A percentile compares a stretch with the other conserved stretches of the same genome.
These are phyloP conservation scores for Tragelaphus buxtoni DNA, from an alignment of 2,113 vertebrate species.

Conservation along the genomic window DNA sequence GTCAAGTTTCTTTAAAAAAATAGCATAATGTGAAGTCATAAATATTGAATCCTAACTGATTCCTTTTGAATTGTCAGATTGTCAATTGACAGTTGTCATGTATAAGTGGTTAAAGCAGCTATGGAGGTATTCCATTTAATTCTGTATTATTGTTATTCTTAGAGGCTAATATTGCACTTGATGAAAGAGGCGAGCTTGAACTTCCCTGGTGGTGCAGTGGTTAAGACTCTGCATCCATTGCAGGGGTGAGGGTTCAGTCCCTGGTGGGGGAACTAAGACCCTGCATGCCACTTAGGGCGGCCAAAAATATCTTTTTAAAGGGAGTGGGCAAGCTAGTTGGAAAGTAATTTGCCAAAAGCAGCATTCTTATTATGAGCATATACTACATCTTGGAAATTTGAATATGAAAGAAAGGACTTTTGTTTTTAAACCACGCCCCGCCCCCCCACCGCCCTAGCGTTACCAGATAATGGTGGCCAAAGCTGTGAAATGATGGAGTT, in stretches of 20 bases:
- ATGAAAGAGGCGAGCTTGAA: not conserved
- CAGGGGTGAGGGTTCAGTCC: not conserved
- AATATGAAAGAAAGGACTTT: constrained; percentile 17
- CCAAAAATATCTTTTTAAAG: not conserved
- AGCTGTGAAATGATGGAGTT: not conserved
- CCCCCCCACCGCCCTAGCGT: not conserved
- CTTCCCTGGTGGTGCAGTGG: not conserved
- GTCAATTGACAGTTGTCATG: not conserved
- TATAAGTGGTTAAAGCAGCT: not conserved
- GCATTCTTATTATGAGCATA: not conserved
- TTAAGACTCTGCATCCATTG: not conserved
- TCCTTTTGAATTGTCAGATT: not conserved
- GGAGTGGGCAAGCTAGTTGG: not conserved
- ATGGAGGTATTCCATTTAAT: not conserved
- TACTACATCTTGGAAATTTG: constrained; percentile 8
- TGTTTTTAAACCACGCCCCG: not conserved
- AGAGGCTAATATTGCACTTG: constrained; percentile 16
- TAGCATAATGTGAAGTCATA: not conserved
- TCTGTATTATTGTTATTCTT: not conserved
- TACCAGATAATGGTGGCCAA: not conserved
- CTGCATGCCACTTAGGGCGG: not conserved
- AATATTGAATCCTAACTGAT: not conserved
- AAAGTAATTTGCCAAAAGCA: constrained; percentile 43
- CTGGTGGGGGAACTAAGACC: not conserved
- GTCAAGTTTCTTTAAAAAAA: constrained; percentile 49